Evolutionary conservation across 2,888 invertebrate genomes (phyloP).

Genomic region (Vesta saturnalis): DNA sequence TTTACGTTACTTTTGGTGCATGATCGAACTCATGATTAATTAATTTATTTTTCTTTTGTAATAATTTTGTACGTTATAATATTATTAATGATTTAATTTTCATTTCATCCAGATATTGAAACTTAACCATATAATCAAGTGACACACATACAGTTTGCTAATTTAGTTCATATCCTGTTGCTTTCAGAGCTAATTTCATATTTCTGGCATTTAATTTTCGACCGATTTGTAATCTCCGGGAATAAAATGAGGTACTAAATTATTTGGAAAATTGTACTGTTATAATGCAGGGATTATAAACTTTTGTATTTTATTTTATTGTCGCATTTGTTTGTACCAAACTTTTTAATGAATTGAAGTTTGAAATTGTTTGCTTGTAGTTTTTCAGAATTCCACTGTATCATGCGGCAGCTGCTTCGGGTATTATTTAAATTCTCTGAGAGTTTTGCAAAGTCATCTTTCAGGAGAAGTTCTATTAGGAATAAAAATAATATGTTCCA

Average conservation of each 20-base stretch:
- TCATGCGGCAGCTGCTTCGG: slow-evolving; percentile 50
- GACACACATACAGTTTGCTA: background rate
- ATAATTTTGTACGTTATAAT: too few species aligned
- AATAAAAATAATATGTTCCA: slow-evolving; percentile 34
- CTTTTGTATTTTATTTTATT: slow-evolving; percentile 17
- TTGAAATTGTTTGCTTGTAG: slow-evolving; percentile 27
- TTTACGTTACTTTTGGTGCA: background rate
- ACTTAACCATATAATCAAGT: background rate
- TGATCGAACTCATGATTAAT: too few species aligned
- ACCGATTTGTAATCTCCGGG: background rate
- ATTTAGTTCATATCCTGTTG: background rate
- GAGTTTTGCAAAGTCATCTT: slow-evolving; percentile 45
- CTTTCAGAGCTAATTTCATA: background rate
- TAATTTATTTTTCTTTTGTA: too few species aligned
- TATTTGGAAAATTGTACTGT: slow-evolving; percentile 6
- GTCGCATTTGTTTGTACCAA: slow-evolving; percentile 9
- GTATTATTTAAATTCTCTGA: slow-evolving; percentile 48
- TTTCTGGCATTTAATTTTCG: background rate
- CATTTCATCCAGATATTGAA: too few species aligned
- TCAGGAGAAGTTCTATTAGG: slow-evolving; percentile 27
- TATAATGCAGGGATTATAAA: background rate
- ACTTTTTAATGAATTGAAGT: slow-evolving; percentile 32
- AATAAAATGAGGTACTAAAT: background rate
- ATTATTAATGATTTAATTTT: too few species aligned
- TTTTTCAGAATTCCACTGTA: slow-evolving; percentile 45